Percentiles rank a stretch among this genome's conserved stretches.
Evolutionary conservation across 2,797 vertebrate genomes (phyloP).

Genomic region (Tamandua tetradactyla): DNA sequence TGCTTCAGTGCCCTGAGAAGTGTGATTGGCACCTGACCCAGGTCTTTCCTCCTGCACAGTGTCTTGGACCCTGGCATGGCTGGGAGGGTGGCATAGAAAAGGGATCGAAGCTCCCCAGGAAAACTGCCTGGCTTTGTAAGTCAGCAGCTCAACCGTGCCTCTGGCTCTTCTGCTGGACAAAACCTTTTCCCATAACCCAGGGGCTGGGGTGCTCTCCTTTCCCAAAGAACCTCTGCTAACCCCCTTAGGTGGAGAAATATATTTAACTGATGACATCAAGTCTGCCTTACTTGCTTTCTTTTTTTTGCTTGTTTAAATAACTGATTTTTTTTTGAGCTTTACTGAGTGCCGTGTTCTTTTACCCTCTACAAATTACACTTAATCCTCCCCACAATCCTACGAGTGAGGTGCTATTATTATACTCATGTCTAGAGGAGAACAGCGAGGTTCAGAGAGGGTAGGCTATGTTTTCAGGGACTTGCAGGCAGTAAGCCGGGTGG

Average conservation of each 20-base stretch:
- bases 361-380: rapidly evolving
- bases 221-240: background rate
- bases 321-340: background rate
- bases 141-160: background rate
- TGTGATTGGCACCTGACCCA: background rate
- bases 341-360: background rate
- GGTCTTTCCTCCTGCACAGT: background rate
- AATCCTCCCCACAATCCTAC: background rate
- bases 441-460: background rate
- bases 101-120: background rate
- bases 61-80: background rate
- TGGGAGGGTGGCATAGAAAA: background rate
- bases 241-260: background rate
- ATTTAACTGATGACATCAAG: background rate
- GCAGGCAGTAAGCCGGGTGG: rapidly evolving
- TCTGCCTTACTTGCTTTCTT: background rate
- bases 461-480: rapidly evolving
- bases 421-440: background rate
- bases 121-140: background rate
- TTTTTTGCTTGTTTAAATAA: background rate
- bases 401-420: background rate
- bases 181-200: background rate
- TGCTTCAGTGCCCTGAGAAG: background rate
- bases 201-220: background rate
- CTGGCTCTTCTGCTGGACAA: background rate